These are phyloP conservation scores for Xiphophorus maculatus DNA, from an alignment of 2,113 vertebrate genomes.

Conservation along the genomic window DNA sequence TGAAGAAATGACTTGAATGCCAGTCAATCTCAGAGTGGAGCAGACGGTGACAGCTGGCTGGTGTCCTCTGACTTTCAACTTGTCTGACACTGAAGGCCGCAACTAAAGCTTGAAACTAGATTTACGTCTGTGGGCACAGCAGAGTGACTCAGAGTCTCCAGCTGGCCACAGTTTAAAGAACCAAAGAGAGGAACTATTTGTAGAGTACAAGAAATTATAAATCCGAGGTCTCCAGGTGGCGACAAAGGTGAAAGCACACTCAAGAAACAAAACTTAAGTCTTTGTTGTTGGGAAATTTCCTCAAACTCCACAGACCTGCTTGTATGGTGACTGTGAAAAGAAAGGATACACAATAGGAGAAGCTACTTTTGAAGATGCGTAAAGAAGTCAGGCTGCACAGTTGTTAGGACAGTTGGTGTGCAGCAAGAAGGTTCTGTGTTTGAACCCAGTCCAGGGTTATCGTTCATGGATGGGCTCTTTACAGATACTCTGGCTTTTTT, in stretches of 20 bases:
- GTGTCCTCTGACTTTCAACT: conserved; percentile 42
- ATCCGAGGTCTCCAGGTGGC: not conserved
- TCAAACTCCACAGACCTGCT: not conserved
- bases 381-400: not conserved
- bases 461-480: not conserved
- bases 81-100: conserved; percentile 58
- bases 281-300: not conserved
- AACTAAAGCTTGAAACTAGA: conserved; percentile 52
- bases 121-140: conserved; percentile 49
- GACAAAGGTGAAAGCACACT: not conserved
- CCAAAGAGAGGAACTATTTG: conserved; percentile 25
- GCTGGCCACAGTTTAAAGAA: conserved; percentile 44
- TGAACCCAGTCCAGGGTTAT: not conserved
- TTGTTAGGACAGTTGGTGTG: not conserved
- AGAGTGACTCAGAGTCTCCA: conserved; percentile 41
- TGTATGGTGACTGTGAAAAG: not conserved
- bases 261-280: not conserved
- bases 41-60: conserved; percentile 62
- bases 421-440: not conserved
- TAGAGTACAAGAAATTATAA: conserved; percentile 6
- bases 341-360: not conserved
- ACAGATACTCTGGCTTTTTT: not conserved
- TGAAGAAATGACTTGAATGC: conserved; percentile 40
- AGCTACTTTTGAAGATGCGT: not conserved
- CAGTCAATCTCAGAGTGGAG: conserved; percentile 37